phyloP scores from a whole-genome alignment of 2,797 vertebrate genomes.

The Xenentodon cancila region DNA sequence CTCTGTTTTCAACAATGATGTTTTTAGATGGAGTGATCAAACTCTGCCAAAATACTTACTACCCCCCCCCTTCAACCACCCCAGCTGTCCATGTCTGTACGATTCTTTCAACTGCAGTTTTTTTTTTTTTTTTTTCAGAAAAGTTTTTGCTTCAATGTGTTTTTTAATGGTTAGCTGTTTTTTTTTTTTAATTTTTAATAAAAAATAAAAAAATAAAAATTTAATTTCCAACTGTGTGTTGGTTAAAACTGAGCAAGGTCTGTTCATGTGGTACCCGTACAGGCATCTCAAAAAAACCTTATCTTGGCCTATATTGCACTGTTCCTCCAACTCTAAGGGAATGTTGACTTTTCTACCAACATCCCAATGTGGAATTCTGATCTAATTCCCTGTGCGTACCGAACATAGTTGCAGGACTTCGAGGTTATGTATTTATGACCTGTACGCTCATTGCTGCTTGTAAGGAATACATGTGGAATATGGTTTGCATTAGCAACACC shows the following conservation, averaged over 20 bases:
- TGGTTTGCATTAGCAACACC: conserved; percentile 65
- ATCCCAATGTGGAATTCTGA: conserved; percentile 80
- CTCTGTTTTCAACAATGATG: conserved; percentile 67
- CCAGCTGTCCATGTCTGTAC: conserved; percentile 16
- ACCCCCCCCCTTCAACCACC: conserved; percentile 2
- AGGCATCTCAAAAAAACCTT: conserved; percentile 47
- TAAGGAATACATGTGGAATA: conserved; percentile 60
- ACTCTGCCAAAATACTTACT: conserved; percentile 47
- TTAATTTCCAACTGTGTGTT: conserved; percentile 28
- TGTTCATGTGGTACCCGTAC: conserved; percentile 11
- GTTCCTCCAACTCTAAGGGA: conserved; percentile 55
- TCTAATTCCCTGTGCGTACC: conserved; percentile 69
- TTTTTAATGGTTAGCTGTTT: conserved; percentile 2
- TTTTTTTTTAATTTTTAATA: background rate
- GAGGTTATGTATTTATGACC: conserved; percentile 73
- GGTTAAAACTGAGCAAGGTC: conserved; percentile 19
- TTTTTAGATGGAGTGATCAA: conserved; percentile 61
- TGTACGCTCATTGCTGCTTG: conserved; percentile 47
- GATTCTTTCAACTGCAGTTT: too few species aligned
- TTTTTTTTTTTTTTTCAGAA: background rate
- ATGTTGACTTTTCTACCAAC: conserved; percentile 80
- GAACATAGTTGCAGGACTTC: conserved; percentile 64
- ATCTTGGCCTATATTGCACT: conserved; percentile 45
- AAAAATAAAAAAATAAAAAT: too few species aligned
- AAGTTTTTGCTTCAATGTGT: conserved; percentile 2